Percentiles rank a stretch among this genome's conserved stretches.
Evolutionary conservation across 92 coral and sea anemone species (phyloP).

Genomic region (Actinernus sp.): DNA sequence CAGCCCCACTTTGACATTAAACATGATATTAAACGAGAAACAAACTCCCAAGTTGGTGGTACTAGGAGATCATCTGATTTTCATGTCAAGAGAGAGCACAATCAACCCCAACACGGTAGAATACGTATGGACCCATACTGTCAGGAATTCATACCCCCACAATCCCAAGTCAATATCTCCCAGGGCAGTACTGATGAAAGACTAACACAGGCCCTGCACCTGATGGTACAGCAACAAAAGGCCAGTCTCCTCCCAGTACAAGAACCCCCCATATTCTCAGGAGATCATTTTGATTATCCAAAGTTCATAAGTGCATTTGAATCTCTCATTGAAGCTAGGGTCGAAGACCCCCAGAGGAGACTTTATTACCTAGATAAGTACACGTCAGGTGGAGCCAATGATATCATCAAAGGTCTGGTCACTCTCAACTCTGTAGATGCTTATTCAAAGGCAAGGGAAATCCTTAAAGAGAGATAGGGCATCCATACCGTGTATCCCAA

Average conservation of each 20-base stretch:
- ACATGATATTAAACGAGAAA: no score
- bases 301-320: constrained; percentile 44
- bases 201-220: constrained; percentile 25
- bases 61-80: no score
- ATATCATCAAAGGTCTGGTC: constrained; percentile 37
- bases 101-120: no score
- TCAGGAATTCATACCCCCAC: no score
- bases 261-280: constrained; percentile 47
- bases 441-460: constrained; percentile 37
- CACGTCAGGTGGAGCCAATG: constrained; percentile 54
- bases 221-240: constrained; percentile 26
- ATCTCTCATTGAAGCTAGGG: constrained; percentile 28
- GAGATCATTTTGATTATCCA: constrained; percentile 26
- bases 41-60: no score
- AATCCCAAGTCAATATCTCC: no score
- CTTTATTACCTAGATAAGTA: constrained; percentile 37
- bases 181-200: constrained; percentile 14
- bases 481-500: constrained; percentile 46
- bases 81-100: no score
- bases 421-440: constrained; percentile 46
- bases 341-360: constrained; percentile 32
- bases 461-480: constrained; percentile 48
- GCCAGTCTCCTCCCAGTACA: constrained; percentile 34
- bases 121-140: no score
- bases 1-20: no score